Base-by-base conservation (phyloP, 2,888 invertebrate species). In the Ernsta delagoae region DNA sequence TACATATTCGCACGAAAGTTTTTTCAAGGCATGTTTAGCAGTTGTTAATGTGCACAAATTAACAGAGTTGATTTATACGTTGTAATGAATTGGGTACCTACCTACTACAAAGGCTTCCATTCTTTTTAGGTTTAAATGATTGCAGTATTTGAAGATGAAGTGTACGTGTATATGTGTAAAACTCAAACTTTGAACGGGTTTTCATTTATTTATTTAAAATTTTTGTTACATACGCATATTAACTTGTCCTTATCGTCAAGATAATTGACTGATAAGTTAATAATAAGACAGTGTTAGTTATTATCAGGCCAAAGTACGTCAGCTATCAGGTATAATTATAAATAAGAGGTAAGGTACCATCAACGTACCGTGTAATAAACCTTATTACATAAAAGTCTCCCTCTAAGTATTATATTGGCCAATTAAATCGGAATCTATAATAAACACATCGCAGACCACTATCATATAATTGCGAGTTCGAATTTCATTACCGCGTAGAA, bases 31-130 rank as follows among this genome's bases (percentile, higher is more conserved):
- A 36, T 12, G n/a, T 57, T 57, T 39, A 57, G 12, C 12, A 12
- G 57, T 39, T 57, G 39, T 39, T 57, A 57, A 39, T 39, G 12
- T 57, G 36, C 57, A 57, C 39, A 57, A 57, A 12, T 57, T 57
- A 57, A 57, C 57, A 57, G 6, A 12, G 5, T n/a, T 56, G 34
- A 24, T 50, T 24, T 24, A 50, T 24, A 50, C 24, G 24, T 8
- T 24, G 50, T 50, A 12, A 50, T 24, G 50, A 12, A 24, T 8
- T 8, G 16, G 7, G 50, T 50, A 50, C 8, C 8, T 8, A 1
- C 5, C 6, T 5, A 36, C 5, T 36, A 36, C 6, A 36, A 36
- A 6, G 6, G 36, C 36, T 36, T 36, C 36, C 6, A 36, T 36
- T 24, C 8, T 4, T 50, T 50, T 50, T 16, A 5, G 2, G 50